phyloP scores from a whole-genome alignment of 2,113 vertebrate genomes.

The Sinocyclocheilus anophthalmus region DNA sequence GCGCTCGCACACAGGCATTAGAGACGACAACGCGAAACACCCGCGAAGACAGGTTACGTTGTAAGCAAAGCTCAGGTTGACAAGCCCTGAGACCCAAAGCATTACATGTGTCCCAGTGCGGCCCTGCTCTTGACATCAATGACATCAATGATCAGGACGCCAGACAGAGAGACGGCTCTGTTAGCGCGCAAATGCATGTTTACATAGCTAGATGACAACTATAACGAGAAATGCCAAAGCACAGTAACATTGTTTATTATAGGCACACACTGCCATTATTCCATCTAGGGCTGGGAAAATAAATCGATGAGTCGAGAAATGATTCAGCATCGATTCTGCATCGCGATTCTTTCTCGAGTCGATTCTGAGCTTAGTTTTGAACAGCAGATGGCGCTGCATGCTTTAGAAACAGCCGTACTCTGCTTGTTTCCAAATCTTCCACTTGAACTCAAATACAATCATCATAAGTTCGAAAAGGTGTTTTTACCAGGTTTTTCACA shows the following conservation, averaged over 20 bases:
- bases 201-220: not conserved
- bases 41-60: constrained; percentile 56
- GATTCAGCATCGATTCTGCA: no score
- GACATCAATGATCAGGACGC: constrained; percentile 54
- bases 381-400: no score
- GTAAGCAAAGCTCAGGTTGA: constrained; percentile 66
- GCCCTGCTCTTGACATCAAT: constrained; percentile 40
- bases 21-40: constrained; percentile 57
- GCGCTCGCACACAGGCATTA: constrained; percentile 6
- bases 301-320: no score
- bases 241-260: not conserved
- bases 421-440: no score
- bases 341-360: no score
- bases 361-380: no score
- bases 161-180: constrained; percentile 13
- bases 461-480: no score
- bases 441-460: no score
- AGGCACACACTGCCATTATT: no score
- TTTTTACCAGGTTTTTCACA: no score
- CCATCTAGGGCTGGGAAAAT: no score
- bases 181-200: not conserved
- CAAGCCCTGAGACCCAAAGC: constrained; percentile 63
- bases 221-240: not conserved
- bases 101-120: constrained; percentile 52
- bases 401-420: no score